Conservation (phyloP, 2,797 vertebrate species). For the Chrysocyon brachyurus region DNA sequence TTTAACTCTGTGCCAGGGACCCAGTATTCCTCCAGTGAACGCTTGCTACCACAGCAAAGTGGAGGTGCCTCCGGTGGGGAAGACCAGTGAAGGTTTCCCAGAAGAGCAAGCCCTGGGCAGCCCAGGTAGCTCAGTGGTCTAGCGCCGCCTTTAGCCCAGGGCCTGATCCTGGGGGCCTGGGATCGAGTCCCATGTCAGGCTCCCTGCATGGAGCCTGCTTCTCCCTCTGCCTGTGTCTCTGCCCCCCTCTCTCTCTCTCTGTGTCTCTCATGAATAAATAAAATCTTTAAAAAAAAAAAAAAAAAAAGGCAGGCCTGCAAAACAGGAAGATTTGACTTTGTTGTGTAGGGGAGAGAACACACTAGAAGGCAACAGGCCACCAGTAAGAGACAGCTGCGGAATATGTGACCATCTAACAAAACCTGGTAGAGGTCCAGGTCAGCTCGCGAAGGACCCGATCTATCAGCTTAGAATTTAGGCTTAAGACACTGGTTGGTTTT, state of each 20-base stretch:
- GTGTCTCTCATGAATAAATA: no score
- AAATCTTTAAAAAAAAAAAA: no score
- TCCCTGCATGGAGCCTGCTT: no score
- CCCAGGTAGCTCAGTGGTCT: no score
- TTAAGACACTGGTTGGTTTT: neutral
- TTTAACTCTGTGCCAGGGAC: neutral
- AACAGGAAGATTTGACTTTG: neutral
- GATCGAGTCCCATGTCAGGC: no score
- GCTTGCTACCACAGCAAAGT: neutral
- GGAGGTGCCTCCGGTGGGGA: neutral
- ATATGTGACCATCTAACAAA: neutral
- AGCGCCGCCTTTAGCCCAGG: no score
- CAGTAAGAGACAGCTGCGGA: neutral
- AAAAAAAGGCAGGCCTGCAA: no score
- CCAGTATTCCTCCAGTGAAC: neutral
- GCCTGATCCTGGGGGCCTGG: no score
- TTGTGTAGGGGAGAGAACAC: neutral
- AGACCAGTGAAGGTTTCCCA: neutral
- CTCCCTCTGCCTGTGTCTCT: no score
- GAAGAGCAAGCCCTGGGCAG: neutral
- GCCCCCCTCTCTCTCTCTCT: no score
- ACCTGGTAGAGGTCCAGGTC: neutral
- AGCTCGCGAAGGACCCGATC: neutral
- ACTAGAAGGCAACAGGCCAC: neutral
- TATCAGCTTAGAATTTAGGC: neutral